A percentile compares a stretch with the other conserved stretches of the same genome.
Conservation (phyloP, 2,797 vertebrate species). For the Astyanax mexicanus region DNA sequence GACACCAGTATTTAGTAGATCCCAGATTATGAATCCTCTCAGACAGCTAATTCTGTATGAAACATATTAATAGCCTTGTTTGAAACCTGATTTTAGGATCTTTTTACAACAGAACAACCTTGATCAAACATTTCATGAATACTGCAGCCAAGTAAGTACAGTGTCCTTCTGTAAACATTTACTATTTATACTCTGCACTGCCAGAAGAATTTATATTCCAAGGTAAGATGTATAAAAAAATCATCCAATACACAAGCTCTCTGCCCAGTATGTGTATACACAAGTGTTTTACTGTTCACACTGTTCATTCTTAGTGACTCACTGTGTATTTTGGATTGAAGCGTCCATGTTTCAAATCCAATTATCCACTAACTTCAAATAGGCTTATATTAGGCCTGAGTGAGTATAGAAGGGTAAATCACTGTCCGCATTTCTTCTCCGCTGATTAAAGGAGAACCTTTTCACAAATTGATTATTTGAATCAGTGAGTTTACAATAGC, state of each 20-base stretch:
- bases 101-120: neutral
- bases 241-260: neutral
- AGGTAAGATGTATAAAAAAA: no score
- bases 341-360: constrained; percentile 16
- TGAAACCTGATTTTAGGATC: neutral
- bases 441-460: constrained; percentile 29
- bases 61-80: neutral
- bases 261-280: constrained; percentile 28
- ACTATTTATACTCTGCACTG: neutral
- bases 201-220: no score
- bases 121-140: neutral
- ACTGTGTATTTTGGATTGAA: constrained; percentile 22
- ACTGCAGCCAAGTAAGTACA: no score
- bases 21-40: neutral
- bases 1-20: no score
- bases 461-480: constrained; percentile 32
- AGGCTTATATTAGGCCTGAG: constrained; percentile 27
- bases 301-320: constrained; percentile 12
- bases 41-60: neutral
- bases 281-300: neutral
- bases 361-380: constrained; percentile 25
- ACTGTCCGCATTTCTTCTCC: constrained; percentile 15
- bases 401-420: constrained; percentile 27
- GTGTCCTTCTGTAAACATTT: no score
- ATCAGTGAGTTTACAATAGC: constrained; percentile 33